A percentile compares a stretch with the other conserved stretches of the same genome.
Conservation (phyloP, 2,113 vertebrate species). For the Otus sunia region DNA sequence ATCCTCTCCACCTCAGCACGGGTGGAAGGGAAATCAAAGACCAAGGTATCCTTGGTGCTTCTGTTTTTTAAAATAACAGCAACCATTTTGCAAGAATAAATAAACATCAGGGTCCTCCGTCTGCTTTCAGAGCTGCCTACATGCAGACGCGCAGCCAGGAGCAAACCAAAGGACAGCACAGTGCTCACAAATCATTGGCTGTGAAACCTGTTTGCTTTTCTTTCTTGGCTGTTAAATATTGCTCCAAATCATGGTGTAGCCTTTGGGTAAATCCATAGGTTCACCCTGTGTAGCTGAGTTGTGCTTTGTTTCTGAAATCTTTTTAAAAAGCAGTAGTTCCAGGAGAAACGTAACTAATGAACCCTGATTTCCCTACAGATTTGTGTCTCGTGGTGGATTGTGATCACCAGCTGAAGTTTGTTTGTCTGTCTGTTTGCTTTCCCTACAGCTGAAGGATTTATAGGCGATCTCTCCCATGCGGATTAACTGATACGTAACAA, state of each 20-base stretch:
- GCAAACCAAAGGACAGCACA: neutral
- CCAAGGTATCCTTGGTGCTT: neutral
- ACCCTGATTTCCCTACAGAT: neutral
- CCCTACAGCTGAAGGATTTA: neutral
- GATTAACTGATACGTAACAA: neutral
- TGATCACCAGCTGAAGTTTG: neutral
- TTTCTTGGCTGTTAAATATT: neutral
- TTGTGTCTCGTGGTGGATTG: neutral
- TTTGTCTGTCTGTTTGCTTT: neutral
- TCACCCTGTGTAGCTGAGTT: neutral
- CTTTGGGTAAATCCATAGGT: neutral
- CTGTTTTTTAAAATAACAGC: neutral
- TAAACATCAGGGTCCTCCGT: neutral
- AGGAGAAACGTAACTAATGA: neutral
- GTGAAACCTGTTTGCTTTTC: neutral
- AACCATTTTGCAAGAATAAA: neutral
- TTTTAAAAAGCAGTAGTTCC: neutral
- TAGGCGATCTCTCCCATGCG: neutral
- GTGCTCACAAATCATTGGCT: neutral
- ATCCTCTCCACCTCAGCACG: neutral
- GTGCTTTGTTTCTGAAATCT: neutral
- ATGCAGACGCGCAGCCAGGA: accelerated
- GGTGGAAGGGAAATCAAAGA: neutral
- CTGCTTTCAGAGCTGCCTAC: neutral
- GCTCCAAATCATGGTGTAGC: neutral